A percentile compares a stretch with the other conserved stretches of the same genome.
Evolutionary conservation across 2,888 invertebrate species (phyloP).

Genomic region (Ptychoptera contaminata): DNA sequence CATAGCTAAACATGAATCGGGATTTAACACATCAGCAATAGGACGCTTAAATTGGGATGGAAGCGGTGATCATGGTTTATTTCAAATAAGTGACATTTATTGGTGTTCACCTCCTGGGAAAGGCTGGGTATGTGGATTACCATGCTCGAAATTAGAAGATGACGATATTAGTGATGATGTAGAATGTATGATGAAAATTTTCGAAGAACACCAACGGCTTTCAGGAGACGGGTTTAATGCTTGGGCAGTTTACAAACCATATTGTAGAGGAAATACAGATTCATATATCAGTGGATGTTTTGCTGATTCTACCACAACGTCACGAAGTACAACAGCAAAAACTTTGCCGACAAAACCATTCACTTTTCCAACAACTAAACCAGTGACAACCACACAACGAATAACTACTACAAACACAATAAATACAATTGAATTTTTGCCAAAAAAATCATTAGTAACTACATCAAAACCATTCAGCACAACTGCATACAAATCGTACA

Average conservation of each 20-base stretch:
- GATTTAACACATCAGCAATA: conserved; percentile 44
- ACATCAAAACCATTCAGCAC: not conserved
- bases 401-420: conserved; percentile 1
- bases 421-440: not conserved
- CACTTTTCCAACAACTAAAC: not conserved
- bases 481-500: not conserved
- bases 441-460: not conserved
- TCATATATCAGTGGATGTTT: conserved; percentile 23
- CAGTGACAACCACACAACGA: conserved; percentile 1
- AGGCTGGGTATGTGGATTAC: conserved; percentile 43
- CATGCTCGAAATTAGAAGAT: conserved; percentile 46
- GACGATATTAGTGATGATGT: conserved; percentile 56
- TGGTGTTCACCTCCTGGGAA: conserved; percentile 45
- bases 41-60: conserved; percentile 26
- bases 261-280: conserved; percentile 19
- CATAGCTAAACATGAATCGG: conserved; percentile 53
- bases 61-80: conserved; percentile 54
- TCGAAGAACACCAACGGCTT: conserved; percentile 46
- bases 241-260: conserved; percentile 24
- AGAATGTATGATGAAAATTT: conserved; percentile 44
- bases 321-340: not conserved
- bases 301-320: not conserved
- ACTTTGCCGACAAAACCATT: not conserved
- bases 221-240: conserved; percentile 52
- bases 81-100: conserved; percentile 56